Base-by-base conservation (phyloP, 2,888 invertebrate species). In the Belgica antarctica region DNA sequence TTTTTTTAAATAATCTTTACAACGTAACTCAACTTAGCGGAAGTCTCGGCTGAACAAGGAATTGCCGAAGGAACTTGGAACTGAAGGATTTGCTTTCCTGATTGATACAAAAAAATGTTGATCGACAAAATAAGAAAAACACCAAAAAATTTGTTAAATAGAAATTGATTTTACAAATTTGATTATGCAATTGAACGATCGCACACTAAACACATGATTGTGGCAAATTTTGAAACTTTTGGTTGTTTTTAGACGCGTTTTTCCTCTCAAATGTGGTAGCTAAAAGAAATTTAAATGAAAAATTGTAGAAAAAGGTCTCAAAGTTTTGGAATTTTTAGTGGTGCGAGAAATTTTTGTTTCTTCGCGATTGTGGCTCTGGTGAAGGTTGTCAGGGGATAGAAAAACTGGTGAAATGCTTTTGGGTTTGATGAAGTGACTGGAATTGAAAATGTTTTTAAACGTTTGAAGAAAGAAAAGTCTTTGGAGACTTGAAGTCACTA, bases 1-100 rank as follows among this genome's bases (percentile, higher is more conserved):
- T 41, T 41, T 41, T n/a, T 41, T 41, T 41, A 41, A 41, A n/a
- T 15, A 41, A 41, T n/a, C 41, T 41, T 41, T 41, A 41, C 41
- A 41, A 41, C 15, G 10, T 15, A 41, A 34, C 34, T 8, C 7
- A 34, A 34, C 10, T 41, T 41, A 41, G 15, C 3, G 41, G 41
- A 41, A 41, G 12, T n/a, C n/a, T 41, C 41, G n/a, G 15, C 10
- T 10, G 3, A n/a, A n/a, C n/a, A 41, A 5, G 41, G 41, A 41
- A 41, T 41, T 41, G 15, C 10, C n/a, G 41, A 41, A 10, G 10
- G 10, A 31, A 41, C 3, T 41, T 41, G n/a, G 41, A 41, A n/a
- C n/a, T n/a, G n/a, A 41, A 41, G 41, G 15, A 41, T 10, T 41
- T 2, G 2, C n/a, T 15, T 41, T 12, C n/a, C 15, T n/a, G 8